Evolutionary conservation across 2,888 invertebrate genomes (phyloP).

Genomic region (Papilio demoleus): DNA sequence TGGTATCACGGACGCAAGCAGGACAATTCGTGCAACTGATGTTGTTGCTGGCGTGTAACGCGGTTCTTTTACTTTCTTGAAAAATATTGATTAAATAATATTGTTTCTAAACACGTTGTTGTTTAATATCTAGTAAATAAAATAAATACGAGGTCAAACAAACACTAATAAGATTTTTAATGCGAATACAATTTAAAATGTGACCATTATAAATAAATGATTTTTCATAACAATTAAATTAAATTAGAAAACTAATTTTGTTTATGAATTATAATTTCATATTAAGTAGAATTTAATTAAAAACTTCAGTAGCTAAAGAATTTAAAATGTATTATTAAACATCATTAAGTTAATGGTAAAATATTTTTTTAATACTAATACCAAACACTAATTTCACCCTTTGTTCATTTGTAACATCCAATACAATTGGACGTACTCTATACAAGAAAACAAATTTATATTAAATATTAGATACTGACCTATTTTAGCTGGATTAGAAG

Average conservation of each 20-base stretch:
- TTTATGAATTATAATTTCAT: no score
- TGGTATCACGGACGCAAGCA: no score
- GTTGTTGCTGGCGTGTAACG: no score
- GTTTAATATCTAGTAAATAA: neutral
- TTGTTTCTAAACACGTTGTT: neutral
- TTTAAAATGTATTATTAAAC: no score
- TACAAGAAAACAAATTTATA: slow-evolving; percentile 62
- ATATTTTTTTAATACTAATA: neutral
- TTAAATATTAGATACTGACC: slow-evolving; percentile 69
- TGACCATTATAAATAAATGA: no score
- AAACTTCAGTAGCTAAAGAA: no score
- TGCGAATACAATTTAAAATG: neutral
- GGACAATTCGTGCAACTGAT: no score
- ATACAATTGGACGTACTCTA: slow-evolving; percentile 58
- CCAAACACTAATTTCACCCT: slow-evolving; percentile 45
- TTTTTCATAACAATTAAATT: no score
- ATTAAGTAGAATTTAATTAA: no score
- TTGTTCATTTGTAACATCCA: slow-evolving; percentile 63
- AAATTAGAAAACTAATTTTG: no score
- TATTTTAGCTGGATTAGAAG: slow-evolving; percentile 77
- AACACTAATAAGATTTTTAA: neutral
- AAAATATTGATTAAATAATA: no score
- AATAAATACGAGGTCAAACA: neutral
- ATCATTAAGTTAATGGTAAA: neutral
- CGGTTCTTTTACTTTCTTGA: no score